Conservation (phyloP, 2,797 vertebrate genomes). For the Squalus acanthias region DNA sequence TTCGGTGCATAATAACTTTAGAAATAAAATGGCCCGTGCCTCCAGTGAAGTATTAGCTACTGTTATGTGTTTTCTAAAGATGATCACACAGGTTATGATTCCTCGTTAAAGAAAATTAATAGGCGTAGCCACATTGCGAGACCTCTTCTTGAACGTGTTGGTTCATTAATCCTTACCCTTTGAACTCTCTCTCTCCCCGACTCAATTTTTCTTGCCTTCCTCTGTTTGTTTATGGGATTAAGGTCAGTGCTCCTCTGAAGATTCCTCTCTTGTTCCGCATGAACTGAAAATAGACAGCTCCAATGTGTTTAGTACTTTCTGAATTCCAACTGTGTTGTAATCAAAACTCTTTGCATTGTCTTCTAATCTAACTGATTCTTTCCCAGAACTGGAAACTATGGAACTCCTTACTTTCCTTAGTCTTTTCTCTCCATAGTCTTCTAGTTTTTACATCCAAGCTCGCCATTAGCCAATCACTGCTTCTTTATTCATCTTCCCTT, state of each 20-base stretch:
- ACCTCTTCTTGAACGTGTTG: background rate
- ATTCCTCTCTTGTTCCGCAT: background rate
- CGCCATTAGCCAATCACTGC: background rate
- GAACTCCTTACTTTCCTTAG: background rate
- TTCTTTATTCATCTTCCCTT: background rate
- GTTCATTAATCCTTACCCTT: background rate
- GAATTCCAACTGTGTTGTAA: background rate
- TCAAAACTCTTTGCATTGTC: background rate
- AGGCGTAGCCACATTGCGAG: background rate
- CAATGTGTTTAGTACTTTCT: background rate
- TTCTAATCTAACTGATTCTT: background rate
- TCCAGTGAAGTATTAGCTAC: background rate
- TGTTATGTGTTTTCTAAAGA: background rate
- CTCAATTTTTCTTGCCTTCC: background rate
- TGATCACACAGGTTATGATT: background rate
- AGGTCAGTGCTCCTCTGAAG: background rate
- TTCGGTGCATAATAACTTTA: background rate
- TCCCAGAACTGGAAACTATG: background rate
- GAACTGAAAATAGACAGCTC: background rate
- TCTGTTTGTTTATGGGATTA: background rate
- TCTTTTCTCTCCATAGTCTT: background rate
- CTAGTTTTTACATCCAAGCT: background rate
- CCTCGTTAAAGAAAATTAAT: background rate
- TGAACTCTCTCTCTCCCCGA: background rate
- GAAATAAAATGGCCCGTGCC: background rate